A percentile compares a stretch with the other conserved stretches of the same genome.
Conservation (phyloP, 2,888 invertebrate species). For the Caradrina kadenii region DNA sequence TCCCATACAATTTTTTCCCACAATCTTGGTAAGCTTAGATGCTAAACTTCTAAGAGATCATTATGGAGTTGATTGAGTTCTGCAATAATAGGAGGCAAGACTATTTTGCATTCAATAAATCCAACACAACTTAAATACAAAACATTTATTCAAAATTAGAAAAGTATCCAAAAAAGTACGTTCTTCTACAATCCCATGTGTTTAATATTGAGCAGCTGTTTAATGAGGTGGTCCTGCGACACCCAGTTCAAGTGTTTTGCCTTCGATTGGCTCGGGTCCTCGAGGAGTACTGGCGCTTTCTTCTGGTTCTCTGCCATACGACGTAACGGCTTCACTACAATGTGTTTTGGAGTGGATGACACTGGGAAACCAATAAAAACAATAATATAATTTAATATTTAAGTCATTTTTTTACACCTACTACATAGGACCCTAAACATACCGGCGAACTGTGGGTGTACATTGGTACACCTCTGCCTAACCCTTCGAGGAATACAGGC, state of each 20-base stretch:
- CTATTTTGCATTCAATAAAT: slow-evolving; percentile 1
- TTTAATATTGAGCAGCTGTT: slow-evolving; percentile 75
- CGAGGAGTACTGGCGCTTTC: slow-evolving; percentile 65
- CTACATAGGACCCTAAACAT: too few species aligned
- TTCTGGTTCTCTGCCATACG: slow-evolving; percentile 38
- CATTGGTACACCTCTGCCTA: too few species aligned
- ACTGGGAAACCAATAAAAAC: slow-evolving; percentile 29
- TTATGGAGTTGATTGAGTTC: background rate
- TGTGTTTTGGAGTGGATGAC: slow-evolving; percentile 22
- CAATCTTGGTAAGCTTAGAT: too few species aligned
- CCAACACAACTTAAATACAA: slow-evolving; percentile 37
- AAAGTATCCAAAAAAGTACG: slow-evolving; percentile 56
- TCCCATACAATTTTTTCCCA: too few species aligned
- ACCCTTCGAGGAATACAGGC: too few species aligned
- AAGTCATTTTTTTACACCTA: too few species aligned
- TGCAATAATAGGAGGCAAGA: too few species aligned
- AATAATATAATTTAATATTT: too few species aligned
- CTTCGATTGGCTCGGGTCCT: slow-evolving; percentile 59
- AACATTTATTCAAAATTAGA: slow-evolving; percentile 59
- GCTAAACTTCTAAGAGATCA: background rate
- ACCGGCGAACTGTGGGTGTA: too few species aligned
- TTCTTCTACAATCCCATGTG: slow-evolving; percentile 66
- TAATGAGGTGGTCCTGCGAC: slow-evolving; percentile 73
- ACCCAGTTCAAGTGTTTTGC: slow-evolving; percentile 33
- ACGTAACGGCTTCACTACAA: slow-evolving; percentile 5